A percentile compares a stretch with the other conserved stretches of the same genome.
Evolutionary conservation across 2,797 vertebrate genomes (phyloP).

Genomic region (Sebastes matsubarae): DNA sequence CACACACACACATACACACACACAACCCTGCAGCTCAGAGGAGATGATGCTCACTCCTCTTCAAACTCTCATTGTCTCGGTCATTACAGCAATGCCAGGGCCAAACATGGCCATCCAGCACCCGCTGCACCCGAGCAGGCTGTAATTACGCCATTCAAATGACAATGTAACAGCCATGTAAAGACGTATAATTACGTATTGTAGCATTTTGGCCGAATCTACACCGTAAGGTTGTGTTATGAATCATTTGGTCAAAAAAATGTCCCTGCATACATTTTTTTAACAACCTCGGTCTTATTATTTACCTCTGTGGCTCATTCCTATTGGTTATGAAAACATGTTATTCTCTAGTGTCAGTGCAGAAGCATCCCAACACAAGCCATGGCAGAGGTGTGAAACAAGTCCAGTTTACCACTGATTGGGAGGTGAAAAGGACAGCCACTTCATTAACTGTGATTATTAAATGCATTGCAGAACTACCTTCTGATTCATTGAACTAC

Average conservation of each 20-base stretch:
- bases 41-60: constrained; percentile 38
- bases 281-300: not conserved
- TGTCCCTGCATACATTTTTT: not conserved
- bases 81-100: constrained; percentile 17
- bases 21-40: constrained; percentile 16
- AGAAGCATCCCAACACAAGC: not conserved
- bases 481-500: not conserved
- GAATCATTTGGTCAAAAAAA: not conserved
- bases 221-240: not conserved
- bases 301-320: not conserved
- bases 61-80: constrained; percentile 27
- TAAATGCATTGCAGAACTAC: not conserved
- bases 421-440: not conserved
- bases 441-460: not conserved
- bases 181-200: not conserved
- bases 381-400: not conserved
- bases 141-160: constrained; percentile 36
- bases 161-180: not conserved
- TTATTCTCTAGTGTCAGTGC: not conserved
- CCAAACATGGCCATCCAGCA: constrained; percentile 13
- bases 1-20: constrained; percentile 2
- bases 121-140: not conserved
- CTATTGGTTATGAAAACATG: not conserved
- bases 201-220: not conserved
- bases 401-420: not conserved